A percentile compares a stretch with the other conserved stretches of the same genome.
phyloP scores from a whole-genome alignment of 2,797 vertebrate species.

The Macroramphosus scolopax region DNA sequence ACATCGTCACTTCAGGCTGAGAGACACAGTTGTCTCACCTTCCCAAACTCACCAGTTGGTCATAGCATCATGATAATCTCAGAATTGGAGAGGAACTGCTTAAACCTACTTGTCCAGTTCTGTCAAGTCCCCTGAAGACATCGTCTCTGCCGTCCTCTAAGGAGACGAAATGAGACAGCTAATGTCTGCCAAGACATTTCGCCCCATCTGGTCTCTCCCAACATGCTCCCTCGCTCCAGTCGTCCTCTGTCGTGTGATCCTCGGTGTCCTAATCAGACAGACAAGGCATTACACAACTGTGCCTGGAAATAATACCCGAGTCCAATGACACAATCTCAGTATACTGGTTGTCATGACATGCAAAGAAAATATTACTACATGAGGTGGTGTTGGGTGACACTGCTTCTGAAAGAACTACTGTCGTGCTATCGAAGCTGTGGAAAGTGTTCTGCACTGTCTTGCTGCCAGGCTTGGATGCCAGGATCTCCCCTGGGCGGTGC shows the following conservation, averaged over 20 bases:
- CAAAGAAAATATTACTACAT: too few relatives aligned
- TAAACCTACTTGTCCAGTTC: too few relatives aligned
- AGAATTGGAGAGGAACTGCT: too few relatives aligned
- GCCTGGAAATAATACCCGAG: conserved; percentile 32
- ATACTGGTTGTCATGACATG: too few relatives aligned
- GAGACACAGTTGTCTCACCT: too few relatives aligned
- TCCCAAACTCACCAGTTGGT: too few relatives aligned
- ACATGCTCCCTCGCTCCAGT: conserved; percentile 32
- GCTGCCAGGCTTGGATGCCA: conserved; percentile 7
- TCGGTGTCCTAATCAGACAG: conserved; percentile 25
- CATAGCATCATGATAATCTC: too few relatives aligned
- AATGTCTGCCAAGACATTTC: conserved; percentile 7
- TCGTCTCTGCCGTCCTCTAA: neutral
- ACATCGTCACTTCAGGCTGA: too few relatives aligned
- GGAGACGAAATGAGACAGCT: conserved; percentile 21
- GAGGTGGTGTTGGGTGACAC: too few relatives aligned
- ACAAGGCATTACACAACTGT: conserved; percentile 28
- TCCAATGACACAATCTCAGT: neutral
- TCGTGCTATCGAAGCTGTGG: conserved; percentile 1
- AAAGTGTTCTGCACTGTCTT: neutral
- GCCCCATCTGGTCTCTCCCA: conserved; percentile 30
- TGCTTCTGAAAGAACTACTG: too few relatives aligned
- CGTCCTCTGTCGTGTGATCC: conserved; percentile 30
- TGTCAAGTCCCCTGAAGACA: too few relatives aligned
- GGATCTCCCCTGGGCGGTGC: conserved; percentile 18